Evolutionary conservation across 2,113 vertebrate genomes (phyloP).

Genomic region (Dinomys branickii): DNA sequence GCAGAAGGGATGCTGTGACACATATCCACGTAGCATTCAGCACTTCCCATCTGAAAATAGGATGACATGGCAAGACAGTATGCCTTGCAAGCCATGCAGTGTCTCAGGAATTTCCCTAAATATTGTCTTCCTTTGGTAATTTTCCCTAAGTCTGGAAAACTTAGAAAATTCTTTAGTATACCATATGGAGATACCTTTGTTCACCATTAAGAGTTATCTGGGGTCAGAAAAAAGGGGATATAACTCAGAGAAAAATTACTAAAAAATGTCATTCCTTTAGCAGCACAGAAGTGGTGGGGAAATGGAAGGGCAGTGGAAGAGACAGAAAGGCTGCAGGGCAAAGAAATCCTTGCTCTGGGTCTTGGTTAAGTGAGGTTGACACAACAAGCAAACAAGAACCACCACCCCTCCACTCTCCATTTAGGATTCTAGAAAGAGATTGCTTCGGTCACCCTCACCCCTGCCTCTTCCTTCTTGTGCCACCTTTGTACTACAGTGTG

Average conservation of each 20-base stretch:
- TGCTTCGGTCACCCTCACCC: no score
- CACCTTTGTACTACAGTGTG: not conserved
- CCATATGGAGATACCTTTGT: not conserved
- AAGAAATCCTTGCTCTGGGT: not conserved
- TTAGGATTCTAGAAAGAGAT: constrained; percentile 6
- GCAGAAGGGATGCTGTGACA: not conserved
- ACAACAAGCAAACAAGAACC: not conserved
- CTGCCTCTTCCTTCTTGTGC: not conserved
- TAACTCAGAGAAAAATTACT: not conserved
- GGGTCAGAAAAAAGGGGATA: not conserved
- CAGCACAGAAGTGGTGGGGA: not conserved
- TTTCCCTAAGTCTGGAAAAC: not conserved
- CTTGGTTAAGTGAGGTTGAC: not conserved
- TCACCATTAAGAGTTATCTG: not conserved
- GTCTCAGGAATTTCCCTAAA: not conserved
- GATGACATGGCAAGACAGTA: not conserved
- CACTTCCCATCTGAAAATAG: not conserved
- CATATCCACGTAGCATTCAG: not conserved
- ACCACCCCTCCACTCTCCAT: not conserved
- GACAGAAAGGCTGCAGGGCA: not conserved
- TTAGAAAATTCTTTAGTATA: not conserved
- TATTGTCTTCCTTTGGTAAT: not conserved
- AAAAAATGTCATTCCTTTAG: not conserved
- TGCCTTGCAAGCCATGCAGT: not conserved
- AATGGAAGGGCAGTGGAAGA: not conserved